Evolutionary conservation across 2,113 vertebrate species (phyloP), one percentile per base, ranked within the genome.

Genomic region (Zosterops japonicus): DNA sequence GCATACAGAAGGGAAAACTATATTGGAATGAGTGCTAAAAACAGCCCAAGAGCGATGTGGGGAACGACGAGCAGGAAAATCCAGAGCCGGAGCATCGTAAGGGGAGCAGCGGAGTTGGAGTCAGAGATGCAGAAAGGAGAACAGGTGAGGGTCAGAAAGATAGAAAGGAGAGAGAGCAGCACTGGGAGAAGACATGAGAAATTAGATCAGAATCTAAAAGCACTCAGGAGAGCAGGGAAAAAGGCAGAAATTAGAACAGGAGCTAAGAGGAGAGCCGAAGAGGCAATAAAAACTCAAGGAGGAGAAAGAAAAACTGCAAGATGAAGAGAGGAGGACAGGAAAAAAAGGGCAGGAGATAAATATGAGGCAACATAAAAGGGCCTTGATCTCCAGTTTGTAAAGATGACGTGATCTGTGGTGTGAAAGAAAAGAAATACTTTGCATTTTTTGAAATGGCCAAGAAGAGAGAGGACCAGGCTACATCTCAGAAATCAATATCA

Each of bases 201-300:
- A 98, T 98, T 98, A 98, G 98, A 98, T 96, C 98, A 97, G 97
- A 97, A 97, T 97, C 97, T 95, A 83, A 71, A 97, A 97, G 97
- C 94, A 97, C 98, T 98, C 97, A 60, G 95, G 98, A 98, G 98
- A 98, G 97, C 96, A 87, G 90, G 95, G 97, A 94, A 95, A 97
- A 97, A 97, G 95, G 79, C 96, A 97, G 97, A 98, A 98, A 98
- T 97, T 98, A 97, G 98, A 98, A 94, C 98, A 98, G 97, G 96
- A 98, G 96, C 97, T 98, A 95, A 97, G 97, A 98, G 97, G 91
- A 97, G 75, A 97, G 96, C 92, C 36, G 94, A 97, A 97, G 95
- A 97, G 95, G 96, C 87, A 78, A 97, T 97, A 97, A 97, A 97
- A 97, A 97, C 95, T 95, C 89, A 97, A 97, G 94, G 96, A 97